Evolutionary conservation across 2,888 invertebrate species (phyloP).

Genomic region (Scaeva pyrastri): DNA sequence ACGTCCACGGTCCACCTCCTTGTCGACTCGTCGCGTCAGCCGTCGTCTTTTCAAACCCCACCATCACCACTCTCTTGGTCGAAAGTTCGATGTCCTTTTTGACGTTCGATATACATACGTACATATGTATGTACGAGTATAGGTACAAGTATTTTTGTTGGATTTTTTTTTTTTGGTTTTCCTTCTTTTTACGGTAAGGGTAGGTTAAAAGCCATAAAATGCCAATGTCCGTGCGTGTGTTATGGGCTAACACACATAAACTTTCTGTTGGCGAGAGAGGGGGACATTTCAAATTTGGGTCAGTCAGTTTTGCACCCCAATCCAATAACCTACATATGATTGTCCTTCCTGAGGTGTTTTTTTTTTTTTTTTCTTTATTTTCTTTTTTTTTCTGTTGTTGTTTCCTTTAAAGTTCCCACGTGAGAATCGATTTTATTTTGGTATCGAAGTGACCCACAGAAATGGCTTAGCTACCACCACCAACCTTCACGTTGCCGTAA

Average conservation of each 20-base stretch:
- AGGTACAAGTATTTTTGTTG: background rate
- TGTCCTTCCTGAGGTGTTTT: slow-evolving; percentile 60
- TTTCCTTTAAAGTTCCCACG: slow-evolving; percentile 45
- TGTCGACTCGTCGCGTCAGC: too few relatives aligned
- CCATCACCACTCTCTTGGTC: slow-evolving; percentile 41
- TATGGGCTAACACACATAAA: slow-evolving; percentile 38
- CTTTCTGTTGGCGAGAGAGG: slow-evolving; percentile 4
- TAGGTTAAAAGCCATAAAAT: slow-evolving; percentile 61
- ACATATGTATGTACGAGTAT: too few relatives aligned
- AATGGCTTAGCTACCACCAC: background rate
- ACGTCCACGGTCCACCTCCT: background rate
- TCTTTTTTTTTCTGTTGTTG: slow-evolving; percentile 17
- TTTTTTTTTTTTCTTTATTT: slow-evolving; percentile 25
- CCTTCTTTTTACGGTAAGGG: slow-evolving; percentile 45
- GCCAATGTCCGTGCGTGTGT: slow-evolving; percentile 61
- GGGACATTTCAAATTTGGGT: slow-evolving; percentile 56
- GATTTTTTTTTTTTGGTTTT: slow-evolving; percentile 7
- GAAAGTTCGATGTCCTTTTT: slow-evolving; percentile 73
- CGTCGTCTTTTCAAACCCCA: background rate
- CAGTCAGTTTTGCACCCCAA: slow-evolving; percentile 67
- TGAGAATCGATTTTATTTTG: slow-evolving; percentile 63
- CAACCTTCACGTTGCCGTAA: background rate
- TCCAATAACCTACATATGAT: slow-evolving; percentile 63
- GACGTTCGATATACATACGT: slow-evolving; percentile 64
- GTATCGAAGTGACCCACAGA: slow-evolving; percentile 8